These are phyloP conservation scores for fruit fly (Drosophila melanogaster) DNA, from an alignment of 1,140 invertebrate genomes.

Conservation along the genomic window Release_6_plus_ISO1_MT NT_033777.3:6403001-6403500, in stretches of 20 bases:
- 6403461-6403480: slow-evolving; percentile 1
- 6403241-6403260: slow-evolving; percentile 61
- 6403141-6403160: slow-evolving; percentile 30
- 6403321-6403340: slow-evolving; percentile 24
- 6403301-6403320: slow-evolving; percentile 56
- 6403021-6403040: too few relatives aligned
- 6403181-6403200: slow-evolving; percentile 24
- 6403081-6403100: slow-evolving; percentile 45
- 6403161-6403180: slow-evolving; percentile 60
- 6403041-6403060: slow-evolving; percentile 3
- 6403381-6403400: not conserved
- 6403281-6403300: slow-evolving; percentile 48
- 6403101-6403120: slow-evolving; percentile 33
- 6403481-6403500: slow-evolving; percentile 24
- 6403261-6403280: slow-evolving; percentile 49
- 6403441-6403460: slow-evolving; percentile 4
- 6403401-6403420: slow-evolving; percentile 1
- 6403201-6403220: slow-evolving; percentile 12
- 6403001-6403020: slow-evolving; percentile 37
- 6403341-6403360: slow-evolving; percentile 11
- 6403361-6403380: slow-evolving; percentile 36
- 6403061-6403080: slow-evolving; percentile 50
- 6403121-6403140: slow-evolving; percentile 12
- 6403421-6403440: not conserved
- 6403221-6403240: slow-evolving; percentile 25